phyloP scores from a whole-genome alignment of 2,113 vertebrate genomes.

The Centropus unirufus region DNA sequence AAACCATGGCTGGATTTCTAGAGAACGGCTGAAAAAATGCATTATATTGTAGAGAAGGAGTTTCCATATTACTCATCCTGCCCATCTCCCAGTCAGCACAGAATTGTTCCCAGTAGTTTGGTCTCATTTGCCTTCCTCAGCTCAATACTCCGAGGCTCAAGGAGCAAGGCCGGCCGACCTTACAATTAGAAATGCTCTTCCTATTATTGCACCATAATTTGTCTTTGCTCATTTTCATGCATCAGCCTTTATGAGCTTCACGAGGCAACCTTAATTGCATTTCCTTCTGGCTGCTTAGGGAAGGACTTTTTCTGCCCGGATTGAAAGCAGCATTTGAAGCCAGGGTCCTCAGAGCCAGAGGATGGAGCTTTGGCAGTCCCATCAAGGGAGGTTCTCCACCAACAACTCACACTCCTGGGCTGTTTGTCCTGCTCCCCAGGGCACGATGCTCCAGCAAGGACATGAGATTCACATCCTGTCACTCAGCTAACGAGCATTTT shows the following conservation, averaged over 20 bases:
- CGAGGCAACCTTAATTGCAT: slow-evolving; percentile 41
- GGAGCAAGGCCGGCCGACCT: neutral
- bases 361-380: neutral
- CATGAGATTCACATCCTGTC: neutral
- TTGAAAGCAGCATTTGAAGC: neutral
- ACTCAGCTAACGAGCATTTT: neutral
- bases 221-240: slow-evolving; percentile 17
- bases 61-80: slow-evolving; percentile 29
- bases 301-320: neutral
- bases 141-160: neutral
- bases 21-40: neutral
- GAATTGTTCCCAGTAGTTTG: neutral
- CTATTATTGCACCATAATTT: neutral
- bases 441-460: too few relatives aligned
- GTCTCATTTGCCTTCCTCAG: neutral
- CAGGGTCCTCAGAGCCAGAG: neutral
- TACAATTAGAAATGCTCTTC: slow-evolving; percentile 11
- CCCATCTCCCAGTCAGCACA: neutral
- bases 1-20: neutral
- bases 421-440: neutral
- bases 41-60: neutral
- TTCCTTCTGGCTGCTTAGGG: neutral
- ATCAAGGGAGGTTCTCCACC: neutral
- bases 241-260: slow-evolving; percentile 24
- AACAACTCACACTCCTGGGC: neutral